A percentile compares a stretch with the other conserved stretches of the same genome.
These are phyloP conservation scores for Potorous gilbertii DNA, from an alignment of 2,797 vertebrate species.

Conservation along the genomic window DNA sequence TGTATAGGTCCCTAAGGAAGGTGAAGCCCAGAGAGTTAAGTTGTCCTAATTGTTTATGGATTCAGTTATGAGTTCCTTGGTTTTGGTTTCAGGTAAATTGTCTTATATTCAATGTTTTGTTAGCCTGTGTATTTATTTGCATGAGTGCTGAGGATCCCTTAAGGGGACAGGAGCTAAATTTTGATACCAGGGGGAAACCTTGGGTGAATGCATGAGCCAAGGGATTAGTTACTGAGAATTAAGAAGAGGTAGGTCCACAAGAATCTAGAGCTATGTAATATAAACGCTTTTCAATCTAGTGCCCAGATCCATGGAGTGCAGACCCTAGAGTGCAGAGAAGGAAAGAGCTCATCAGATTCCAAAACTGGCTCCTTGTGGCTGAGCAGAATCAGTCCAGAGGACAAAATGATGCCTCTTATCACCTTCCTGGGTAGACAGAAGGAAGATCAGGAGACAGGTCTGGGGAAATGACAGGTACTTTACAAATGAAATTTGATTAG, in stretches of 20 bases:
- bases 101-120: neutral
- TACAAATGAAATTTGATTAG: neutral
- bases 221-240: neutral
- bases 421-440: neutral
- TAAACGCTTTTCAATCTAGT: neutral
- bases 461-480: neutral
- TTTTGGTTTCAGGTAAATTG: neutral
- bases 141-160: neutral
- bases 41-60: neutral
- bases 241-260: neutral
- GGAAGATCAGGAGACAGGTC: neutral
- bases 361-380: neutral
- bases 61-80: neutral
- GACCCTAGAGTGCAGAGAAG: neutral
- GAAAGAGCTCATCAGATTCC: neutral
- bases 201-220: neutral
- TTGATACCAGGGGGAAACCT: neutral
- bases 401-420: neutral
- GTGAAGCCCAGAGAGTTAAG: neutral
- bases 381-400: neutral
- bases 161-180: neutral
- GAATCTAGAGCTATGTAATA: neutral
- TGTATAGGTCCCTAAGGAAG: neutral
- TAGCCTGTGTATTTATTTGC: neutral
- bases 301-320: neutral